Percentiles rank a stretch among this genome's conserved stretches.
phyloP scores from a whole-genome alignment of 1,140 invertebrate genomes.

The Hycleus phaleratus region DNA sequence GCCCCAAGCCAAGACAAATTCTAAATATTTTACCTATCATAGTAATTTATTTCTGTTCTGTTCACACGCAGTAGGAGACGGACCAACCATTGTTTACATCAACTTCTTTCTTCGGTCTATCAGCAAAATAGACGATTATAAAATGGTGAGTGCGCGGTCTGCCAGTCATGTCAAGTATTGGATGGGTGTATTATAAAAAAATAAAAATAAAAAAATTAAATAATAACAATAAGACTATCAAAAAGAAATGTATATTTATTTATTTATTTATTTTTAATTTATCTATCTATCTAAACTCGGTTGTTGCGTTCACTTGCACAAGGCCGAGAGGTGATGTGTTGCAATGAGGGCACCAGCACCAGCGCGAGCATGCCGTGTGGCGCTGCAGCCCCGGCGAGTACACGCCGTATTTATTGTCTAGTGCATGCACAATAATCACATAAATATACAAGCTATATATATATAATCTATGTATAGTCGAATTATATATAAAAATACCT shows the following conservation, averaged over 20 bases:
- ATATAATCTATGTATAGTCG: no score
- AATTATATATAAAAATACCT: no score
- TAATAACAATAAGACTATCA: slow-evolving; percentile 11
- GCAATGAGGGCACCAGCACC: slow-evolving; percentile 39
- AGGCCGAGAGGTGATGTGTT: slow-evolving; percentile 23
- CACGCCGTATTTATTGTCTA: slow-evolving; percentile 20
- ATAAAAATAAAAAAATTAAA: slow-evolving; percentile 14
- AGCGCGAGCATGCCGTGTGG: slow-evolving; percentile 19
- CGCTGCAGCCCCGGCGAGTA: slow-evolving; percentile 29
- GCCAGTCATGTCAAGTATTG: slow-evolving; percentile 38
- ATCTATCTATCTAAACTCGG: not conserved
- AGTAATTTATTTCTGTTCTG: slow-evolving; percentile 27
- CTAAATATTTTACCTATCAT: slow-evolving; percentile 9
- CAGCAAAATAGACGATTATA: slow-evolving; percentile 98
- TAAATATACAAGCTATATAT: slow-evolving; percentile 2
- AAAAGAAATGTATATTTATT: not conserved
- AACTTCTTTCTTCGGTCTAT: slow-evolving; percentile 94
- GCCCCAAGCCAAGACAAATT: slow-evolving; percentile 18
- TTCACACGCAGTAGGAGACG: slow-evolving; percentile 50
- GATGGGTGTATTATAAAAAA: slow-evolving; percentile 23
- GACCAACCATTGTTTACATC: slow-evolving; percentile 73
- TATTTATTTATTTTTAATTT: slow-evolving; percentile 2
- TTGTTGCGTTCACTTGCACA: slow-evolving; percentile 31
- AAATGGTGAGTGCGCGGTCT: slow-evolving; percentile 80
- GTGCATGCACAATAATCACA: slow-evolving; percentile 13